Percentiles rank a stretch among this genome's conserved stretches.
These are phyloP conservation scores for Urophycis tenuis DNA, from an alignment of 2,797 vertebrate genomes.

Conservation along the genomic window DNA sequence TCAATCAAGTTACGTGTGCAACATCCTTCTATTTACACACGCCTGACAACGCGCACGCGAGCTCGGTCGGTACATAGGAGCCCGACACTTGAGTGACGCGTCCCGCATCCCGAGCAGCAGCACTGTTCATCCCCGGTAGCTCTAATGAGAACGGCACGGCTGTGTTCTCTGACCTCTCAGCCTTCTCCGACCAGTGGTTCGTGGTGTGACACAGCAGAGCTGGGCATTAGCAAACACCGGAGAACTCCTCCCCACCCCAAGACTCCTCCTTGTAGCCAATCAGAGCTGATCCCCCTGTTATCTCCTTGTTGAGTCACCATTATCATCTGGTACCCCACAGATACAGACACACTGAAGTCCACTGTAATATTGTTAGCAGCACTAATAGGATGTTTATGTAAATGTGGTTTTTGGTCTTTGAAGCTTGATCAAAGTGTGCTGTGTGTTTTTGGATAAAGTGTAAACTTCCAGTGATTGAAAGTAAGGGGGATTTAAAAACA, in stretches of 20 bases:
- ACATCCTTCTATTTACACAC: not conserved
- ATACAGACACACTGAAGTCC: not conserved
- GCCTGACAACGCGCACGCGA: not conserved
- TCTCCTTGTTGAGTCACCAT: constrained; percentile 34
- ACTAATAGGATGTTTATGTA: not conserved
- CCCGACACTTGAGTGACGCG: not conserved
- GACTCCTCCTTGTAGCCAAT: constrained; percentile 28
- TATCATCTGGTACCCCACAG: constrained; percentile 25
- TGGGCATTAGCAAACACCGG: constrained; percentile 30
- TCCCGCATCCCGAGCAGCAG: not conserved
- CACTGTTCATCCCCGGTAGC: not conserved
- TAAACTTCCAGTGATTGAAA: not conserved
- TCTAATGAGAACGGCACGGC: not conserved
- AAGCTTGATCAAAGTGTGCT: not conserved
- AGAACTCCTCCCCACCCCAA: constrained; percentile 41
- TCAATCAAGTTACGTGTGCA: not conserved
- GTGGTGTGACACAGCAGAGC: not conserved
- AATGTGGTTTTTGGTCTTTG: not conserved
- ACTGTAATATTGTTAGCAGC: not conserved
- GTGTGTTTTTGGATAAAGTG: not conserved
- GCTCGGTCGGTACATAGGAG: not conserved
- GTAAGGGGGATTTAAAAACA: not conserved
- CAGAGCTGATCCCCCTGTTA: constrained; percentile 30
- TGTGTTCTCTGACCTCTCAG: too few species aligned
- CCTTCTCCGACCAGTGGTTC: too few species aligned